Evolutionary conservation across 2,888 invertebrate genomes (phyloP), one percentile per base, ranked within the genome.

Genomic region (Bugulina stolonifera): DNA sequence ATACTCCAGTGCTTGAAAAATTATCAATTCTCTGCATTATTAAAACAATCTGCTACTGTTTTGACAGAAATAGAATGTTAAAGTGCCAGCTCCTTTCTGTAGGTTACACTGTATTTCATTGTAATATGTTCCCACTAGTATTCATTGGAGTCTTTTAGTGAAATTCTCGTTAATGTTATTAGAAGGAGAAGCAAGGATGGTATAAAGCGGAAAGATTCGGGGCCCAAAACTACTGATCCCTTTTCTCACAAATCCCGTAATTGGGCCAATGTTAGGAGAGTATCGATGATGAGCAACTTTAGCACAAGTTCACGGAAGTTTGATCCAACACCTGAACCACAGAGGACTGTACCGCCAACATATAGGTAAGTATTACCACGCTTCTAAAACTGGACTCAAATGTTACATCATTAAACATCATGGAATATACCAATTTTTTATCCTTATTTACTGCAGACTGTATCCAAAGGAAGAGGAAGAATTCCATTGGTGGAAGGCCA

Each of bases 141-240:
- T n/a, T n/a, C n/a, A n/a, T n/a, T n/a, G n/a, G n/a, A n/a, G n/a
- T n/a, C n/a, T n/a, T n/a, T n/a, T n/a, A n/a, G n/a, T n/a, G n/a
- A n/a, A n/a, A n/a, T n/a, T n/a, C n/a, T n/a, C n/a, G n/a, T n/a
- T n/a, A n/a, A n/a, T n/a, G n/a, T n/a, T n/a, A n/a, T n/a, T n/a
- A n/a, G n/a, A n/a, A n/a, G n/a, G n/a, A n/a, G n/a, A n/a, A n/a
- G n/a, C n/a, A n/a, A n/a, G n/a, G n/a, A n/a, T n/a, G n/a, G n/a
- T n/a, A n/a, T n/a, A n/a, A 64, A 32, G n/a, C 64, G 64, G 5
- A 64, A 64, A 64, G 64, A 64, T 27, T 64, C 64, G 32, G 64
- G 64, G 5, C 64, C 64, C 3, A 27, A n/a, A 32, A 25, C 64
- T 27, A 27, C 10, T 32, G 29, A 22, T 3, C 10, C 22, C 3